These are phyloP conservation scores for Drosophila niveifrons DNA, from an alignment of 2,888 invertebrate species.

Conservation along the genomic window DNA sequence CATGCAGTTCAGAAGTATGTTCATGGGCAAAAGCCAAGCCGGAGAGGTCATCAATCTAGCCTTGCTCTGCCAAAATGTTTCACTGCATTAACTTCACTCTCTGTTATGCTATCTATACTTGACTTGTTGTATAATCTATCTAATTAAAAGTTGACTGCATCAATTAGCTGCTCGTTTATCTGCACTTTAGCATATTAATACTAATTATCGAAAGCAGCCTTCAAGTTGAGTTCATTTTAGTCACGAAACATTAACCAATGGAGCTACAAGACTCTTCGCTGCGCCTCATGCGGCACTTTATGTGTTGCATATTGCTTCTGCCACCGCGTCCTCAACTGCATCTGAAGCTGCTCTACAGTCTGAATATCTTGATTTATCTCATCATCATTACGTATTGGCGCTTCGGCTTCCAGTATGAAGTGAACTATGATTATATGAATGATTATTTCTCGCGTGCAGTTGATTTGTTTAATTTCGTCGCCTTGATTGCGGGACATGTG, in stretches of 20 bases:
- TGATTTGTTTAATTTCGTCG: conserved; percentile 33
- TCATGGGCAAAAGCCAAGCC: neutral
- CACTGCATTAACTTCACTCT: neutral
- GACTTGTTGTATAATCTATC: neutral
- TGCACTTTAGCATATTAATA: conserved; percentile 34
- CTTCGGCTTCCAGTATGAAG: conserved; percentile 29
- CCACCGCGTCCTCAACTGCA: conserved; percentile 11
- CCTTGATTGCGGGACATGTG: conserved; percentile 38
- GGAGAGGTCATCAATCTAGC: neutral
- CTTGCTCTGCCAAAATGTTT: conserved; percentile 2
- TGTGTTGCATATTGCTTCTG: conserved; percentile 23
- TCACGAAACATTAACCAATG: conserved; percentile 34
- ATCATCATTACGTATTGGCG: conserved; percentile 20
- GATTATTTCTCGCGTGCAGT: conserved; percentile 32
- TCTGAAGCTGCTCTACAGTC: conserved; percentile 22
- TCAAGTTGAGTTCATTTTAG: conserved; percentile 7
- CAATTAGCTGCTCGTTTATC: neutral
- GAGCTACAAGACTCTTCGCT: conserved; percentile 26
- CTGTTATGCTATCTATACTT: too few relatives aligned
- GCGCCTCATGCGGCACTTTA: conserved; percentile 20
- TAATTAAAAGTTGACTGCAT: neutral
- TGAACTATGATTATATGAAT: conserved; percentile 22
- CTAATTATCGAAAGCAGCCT: neutral
- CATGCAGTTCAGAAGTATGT: conserved; percentile 59
- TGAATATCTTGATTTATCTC: conserved; percentile 14